Evolutionary conservation across 2,888 invertebrate species (phyloP).

Genomic region (Ectemnius lituratus): DNA sequence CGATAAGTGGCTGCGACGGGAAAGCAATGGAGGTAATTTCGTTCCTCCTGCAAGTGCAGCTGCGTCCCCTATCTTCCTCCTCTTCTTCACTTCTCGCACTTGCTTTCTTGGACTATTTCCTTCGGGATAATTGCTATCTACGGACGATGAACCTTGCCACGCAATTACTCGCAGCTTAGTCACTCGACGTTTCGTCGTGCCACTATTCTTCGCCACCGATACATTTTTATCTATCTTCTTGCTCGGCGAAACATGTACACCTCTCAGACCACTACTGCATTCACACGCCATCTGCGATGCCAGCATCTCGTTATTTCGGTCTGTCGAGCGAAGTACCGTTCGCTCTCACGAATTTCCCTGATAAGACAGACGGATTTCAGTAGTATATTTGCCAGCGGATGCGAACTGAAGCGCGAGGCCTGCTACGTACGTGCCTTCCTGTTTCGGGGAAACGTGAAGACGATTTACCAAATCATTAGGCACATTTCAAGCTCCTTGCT

Average conservation of each 20-base stretch:
- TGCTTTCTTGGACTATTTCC: neutral
- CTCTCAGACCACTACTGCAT: conserved; percentile 4
- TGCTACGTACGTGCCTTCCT: no score
- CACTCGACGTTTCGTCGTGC: conserved; percentile 32
- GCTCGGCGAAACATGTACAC: neutral
- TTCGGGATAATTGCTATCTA: conserved; percentile 58
- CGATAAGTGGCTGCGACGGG: conserved; percentile 46
- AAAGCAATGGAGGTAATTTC: conserved; percentile 65
- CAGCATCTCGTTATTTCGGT: neutral
- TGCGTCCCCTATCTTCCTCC: conserved; percentile 46
- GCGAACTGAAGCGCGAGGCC: no score
- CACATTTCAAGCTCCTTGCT: no score
- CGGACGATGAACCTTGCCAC: conserved; percentile 61
- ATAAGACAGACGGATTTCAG: no score
- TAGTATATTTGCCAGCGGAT: no score
- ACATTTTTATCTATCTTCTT: neutral
- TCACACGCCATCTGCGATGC: conserved; percentile 15
- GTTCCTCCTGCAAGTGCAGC: conserved; percentile 53
- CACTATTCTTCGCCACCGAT: neutral
- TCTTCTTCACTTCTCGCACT: conserved; percentile 28
- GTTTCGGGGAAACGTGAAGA: neutral
- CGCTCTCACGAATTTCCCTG: no score
- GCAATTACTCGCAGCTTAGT: conserved; percentile 64
- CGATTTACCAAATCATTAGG: neutral
- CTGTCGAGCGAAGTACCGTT: no score